Evolutionary conservation across 1,140 invertebrate species (phyloP).

Genomic region (Drosophila chauvacae): DNA sequence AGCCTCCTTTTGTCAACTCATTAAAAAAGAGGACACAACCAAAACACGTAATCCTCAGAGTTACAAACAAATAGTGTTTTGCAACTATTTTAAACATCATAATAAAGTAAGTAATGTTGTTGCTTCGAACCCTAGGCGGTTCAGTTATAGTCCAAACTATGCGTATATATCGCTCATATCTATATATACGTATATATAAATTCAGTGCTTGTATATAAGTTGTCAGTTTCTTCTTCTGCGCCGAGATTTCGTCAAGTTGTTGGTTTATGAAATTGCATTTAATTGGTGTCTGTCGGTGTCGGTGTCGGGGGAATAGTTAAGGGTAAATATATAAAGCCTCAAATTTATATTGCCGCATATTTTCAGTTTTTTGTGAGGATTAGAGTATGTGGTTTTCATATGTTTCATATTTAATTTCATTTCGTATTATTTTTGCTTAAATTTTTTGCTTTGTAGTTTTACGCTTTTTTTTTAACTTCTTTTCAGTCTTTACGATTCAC

Average conservation of each 20-base stretch:
- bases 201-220: conserved; percentile 76
- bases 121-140: conserved; percentile 71
- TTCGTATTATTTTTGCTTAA: conserved; percentile 41
- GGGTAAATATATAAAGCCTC: conserved; percentile 4
- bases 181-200: conserved; percentile 70
- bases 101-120: conserved; percentile 70
- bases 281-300: conserved; percentile 20
- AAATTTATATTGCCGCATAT: conserved; percentile 16
- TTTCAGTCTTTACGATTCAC: conserved; percentile 84
- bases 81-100: conserved; percentile 31
- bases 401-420: conserved; percentile 40
- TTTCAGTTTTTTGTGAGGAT: conserved; percentile 21
- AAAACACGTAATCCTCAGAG: conserved; percentile 18
- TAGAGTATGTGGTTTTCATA: conserved; percentile 40
- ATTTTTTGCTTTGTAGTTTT: conserved; percentile 51
- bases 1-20: conserved; percentile 2
- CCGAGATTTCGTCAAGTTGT: conserved; percentile 32
- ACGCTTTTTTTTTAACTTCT: conserved; percentile 19
- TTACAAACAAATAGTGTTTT: conserved; percentile 31
- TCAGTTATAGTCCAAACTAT: conserved; percentile 62
- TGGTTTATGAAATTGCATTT: conserved; percentile 33
- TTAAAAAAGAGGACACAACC: conserved; percentile 8
- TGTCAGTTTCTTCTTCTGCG: conserved; percentile 32
- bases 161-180: conserved; percentile 50
- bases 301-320: conserved; percentile 30